Evolutionary conservation across 2,113 vertebrate genomes (phyloP).

Genomic region (Chaenogobius annularis): DNA sequence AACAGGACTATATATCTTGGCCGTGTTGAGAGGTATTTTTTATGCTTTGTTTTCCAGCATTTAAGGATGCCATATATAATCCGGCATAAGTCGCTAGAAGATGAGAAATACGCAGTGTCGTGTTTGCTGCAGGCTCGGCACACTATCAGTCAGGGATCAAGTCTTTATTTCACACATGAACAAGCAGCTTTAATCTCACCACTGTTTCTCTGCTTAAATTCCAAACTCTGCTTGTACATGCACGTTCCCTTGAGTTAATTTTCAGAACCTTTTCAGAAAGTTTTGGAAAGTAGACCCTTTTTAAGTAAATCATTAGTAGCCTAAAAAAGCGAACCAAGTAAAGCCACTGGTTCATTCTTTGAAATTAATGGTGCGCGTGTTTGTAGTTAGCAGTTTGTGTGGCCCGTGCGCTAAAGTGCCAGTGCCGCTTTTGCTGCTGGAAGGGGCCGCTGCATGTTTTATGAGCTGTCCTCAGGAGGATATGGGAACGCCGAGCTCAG

Average conservation of each 20-base stretch:
- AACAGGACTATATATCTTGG: conserved; percentile 27
- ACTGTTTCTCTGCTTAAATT: conserved; percentile 66
- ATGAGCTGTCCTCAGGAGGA: conserved; percentile 73
- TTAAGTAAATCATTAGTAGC: conserved; percentile 39
- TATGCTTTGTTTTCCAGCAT: conserved; percentile 36
- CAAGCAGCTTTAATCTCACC: conserved; percentile 79
- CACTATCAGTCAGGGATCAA: conserved; percentile 75
- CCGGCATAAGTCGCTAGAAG: conserved; percentile 61
- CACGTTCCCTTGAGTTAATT: conserved; percentile 42
- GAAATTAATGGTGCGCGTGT: conserved; percentile 45
- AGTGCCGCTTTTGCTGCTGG: conserved; percentile 46
- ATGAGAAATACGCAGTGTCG: conserved; percentile 61
- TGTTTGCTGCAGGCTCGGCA: conserved; percentile 65
- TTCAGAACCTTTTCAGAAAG: conserved; percentile 42
- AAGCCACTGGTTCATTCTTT: conserved; percentile 35
- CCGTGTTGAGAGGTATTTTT: conserved; percentile 55
- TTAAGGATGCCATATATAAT: conserved; percentile 66
- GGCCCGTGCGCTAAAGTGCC: conserved; percentile 63
- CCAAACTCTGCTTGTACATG: conserved; percentile 16
- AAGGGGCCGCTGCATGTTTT: conserved; percentile 75
- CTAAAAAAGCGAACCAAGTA: conserved; percentile 30
- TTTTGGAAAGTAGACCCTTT: conserved; percentile 45
- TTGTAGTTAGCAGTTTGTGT: conserved; percentile 32
- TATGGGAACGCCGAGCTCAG: conserved; percentile 69
- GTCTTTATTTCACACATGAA: conserved; percentile 82